phyloP scores from a whole-genome alignment of 2,113 vertebrate genomes.

The Pardalotus punctatus region DNA sequence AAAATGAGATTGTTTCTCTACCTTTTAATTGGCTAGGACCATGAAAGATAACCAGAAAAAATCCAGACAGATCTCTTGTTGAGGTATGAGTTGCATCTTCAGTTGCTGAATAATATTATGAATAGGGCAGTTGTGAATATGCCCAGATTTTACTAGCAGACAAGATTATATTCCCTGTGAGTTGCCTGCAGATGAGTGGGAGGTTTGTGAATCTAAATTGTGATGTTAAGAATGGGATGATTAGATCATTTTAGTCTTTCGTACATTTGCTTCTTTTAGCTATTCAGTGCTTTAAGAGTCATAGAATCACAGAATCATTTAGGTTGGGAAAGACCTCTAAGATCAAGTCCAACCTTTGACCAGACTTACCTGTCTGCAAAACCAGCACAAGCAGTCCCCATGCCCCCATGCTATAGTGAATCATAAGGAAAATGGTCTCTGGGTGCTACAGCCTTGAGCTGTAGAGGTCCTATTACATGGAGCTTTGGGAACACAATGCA shows the following conservation, averaged over 20 bases:
- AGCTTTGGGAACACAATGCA: neutral
- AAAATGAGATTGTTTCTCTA: neutral
- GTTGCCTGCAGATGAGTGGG: neutral
- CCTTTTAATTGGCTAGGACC: neutral
- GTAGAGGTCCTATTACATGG: neutral
- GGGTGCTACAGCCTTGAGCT: neutral
- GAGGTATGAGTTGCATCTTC: neutral
- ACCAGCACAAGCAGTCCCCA: neutral
- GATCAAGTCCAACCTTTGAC: neutral
- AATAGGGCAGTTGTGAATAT: neutral
- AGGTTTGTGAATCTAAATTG: neutral
- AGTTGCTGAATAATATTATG: neutral
- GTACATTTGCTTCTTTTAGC: neutral
- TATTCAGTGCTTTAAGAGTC: neutral
- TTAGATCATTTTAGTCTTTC: neutral
- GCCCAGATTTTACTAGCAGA: neutral
- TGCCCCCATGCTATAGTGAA: neutral
- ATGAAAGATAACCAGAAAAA: neutral
- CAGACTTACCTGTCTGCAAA: neutral
- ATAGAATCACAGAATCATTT: neutral
- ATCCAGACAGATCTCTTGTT: neutral
- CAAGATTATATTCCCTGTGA: neutral
- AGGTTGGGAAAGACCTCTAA: neutral
- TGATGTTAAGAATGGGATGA: neutral
- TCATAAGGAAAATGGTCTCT: neutral